These are phyloP conservation scores for Cirrhinus molitorella DNA, from an alignment of 2,797 vertebrate genomes.

Conservation along the genomic window DNA sequence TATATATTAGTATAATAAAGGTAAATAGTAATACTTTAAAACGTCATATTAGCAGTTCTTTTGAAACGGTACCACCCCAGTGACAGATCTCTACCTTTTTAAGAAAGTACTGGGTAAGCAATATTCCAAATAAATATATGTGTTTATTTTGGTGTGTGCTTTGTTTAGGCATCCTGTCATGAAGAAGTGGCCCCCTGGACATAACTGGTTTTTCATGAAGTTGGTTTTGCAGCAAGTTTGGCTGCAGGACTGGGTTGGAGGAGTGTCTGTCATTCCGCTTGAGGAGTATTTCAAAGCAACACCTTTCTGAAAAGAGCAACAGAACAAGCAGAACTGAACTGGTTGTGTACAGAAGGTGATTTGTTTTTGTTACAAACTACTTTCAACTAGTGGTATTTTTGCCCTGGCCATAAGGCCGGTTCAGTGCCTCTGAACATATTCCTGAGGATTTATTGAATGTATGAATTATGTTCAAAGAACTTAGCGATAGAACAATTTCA, in stretches of 20 bases:
- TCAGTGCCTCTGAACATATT: conserved; percentile 4
- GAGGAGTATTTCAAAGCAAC: conserved; percentile 81
- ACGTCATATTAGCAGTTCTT: neutral
- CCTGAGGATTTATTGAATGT: conserved; percentile 16
- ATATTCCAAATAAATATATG: neutral
- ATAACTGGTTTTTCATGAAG: conserved; percentile 84
- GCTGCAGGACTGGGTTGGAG: conserved; percentile 80
- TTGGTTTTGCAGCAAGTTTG: conserved; percentile 78
- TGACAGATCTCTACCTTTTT: neutral
- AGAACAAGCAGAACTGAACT: neutral
- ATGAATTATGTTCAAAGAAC: neutral
- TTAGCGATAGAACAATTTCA: neutral
- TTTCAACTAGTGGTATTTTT: neutral
- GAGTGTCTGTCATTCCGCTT: conserved; percentile 72
- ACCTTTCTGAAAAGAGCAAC: conserved; percentile 68
- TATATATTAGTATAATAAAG: neutral
- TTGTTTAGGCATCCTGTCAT: conserved; percentile 77
- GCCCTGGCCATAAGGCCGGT: neutral
- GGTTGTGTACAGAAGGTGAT: conserved; percentile 13
- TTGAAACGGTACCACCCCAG: neutral
- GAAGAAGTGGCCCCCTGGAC: conserved; percentile 79
- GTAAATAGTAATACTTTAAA: neutral
- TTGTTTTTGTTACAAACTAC: neutral
- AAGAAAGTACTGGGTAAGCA: neutral
- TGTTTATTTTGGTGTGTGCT: neutral